These are phyloP conservation scores for Pyrocoelia pectoralis DNA, from an alignment of 2,888 invertebrate genomes.

Conservation along the genomic window DNA sequence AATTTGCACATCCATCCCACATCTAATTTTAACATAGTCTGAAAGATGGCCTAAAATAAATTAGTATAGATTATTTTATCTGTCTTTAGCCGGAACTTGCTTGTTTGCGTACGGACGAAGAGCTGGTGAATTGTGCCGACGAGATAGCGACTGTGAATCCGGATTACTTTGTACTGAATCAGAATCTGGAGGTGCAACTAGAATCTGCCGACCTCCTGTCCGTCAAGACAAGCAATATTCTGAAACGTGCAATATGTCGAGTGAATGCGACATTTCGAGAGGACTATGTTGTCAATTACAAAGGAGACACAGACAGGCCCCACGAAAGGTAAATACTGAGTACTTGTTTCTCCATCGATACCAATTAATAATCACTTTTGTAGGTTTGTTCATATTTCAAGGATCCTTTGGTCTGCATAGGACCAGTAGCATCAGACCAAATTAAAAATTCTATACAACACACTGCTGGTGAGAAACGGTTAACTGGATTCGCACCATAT, in stretches of 20 bases:
- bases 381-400: constrained; percentile 93
- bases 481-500: constrained; percentile 66
- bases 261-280: constrained; percentile 84
- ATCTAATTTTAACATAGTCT: too few species aligned
- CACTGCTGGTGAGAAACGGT: constrained; percentile 83
- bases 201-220: constrained; percentile 82
- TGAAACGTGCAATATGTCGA: constrained; percentile 82
- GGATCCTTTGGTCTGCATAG: constrained; percentile 87
- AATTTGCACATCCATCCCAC: too few species aligned
- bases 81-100: constrained; percentile 70
- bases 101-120: constrained; percentile 76
- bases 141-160: constrained; percentile 85
- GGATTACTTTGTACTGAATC: constrained; percentile 81
- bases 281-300: constrained; percentile 90
- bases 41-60: too few species aligned
- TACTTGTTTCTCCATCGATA: too few species aligned
- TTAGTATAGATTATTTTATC: too few species aligned
- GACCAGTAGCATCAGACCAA: constrained; percentile 82
- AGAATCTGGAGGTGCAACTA: constrained; percentile 67
- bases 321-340: constrained; percentile 82
- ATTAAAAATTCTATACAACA: constrained; percentile 75
- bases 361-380: constrained; percentile 9
- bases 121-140: constrained; percentile 82
- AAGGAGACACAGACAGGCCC: constrained; percentile 83
- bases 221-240: constrained; percentile 84